Evolutionary conservation across 2,888 invertebrate species (phyloP).

Genomic region (Amaurobius ferox): DNA sequence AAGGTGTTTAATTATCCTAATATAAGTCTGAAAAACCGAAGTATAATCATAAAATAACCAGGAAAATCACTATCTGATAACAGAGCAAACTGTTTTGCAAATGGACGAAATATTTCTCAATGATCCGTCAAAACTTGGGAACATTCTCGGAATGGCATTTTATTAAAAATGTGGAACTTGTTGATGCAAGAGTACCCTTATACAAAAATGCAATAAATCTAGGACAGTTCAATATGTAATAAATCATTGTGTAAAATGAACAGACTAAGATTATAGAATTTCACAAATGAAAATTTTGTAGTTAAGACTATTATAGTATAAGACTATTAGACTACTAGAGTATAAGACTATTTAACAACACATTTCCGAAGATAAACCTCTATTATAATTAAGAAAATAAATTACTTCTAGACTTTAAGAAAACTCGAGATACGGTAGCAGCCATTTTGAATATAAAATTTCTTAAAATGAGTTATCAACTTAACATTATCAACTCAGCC

Average conservation of each 20-base stretch:
- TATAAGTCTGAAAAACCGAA: too few species aligned
- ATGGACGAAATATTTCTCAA: too few species aligned
- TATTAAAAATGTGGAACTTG: too few species aligned
- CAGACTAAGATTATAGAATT: background rate
- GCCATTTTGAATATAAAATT: conserved; percentile 33
- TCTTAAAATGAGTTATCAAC: background rate
- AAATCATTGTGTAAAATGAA: background rate
- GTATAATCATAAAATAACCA: too few species aligned
- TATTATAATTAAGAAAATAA: background rate
- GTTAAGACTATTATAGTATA: background rate
- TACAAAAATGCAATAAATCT: too few species aligned
- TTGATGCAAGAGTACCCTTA: too few species aligned
- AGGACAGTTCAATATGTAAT: too few species aligned
- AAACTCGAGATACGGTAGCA: conserved; percentile 46
- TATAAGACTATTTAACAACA: background rate
- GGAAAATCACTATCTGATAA: too few species aligned
- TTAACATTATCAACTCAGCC: background rate
- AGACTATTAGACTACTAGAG: background rate
- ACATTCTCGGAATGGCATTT: too few species aligned
- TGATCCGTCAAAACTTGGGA: too few species aligned
- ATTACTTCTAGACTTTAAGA: conserved; percentile 42
- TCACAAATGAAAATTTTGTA: background rate
- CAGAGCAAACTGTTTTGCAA: too few species aligned
- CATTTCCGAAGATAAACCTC: background rate
- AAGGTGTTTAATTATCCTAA: too few species aligned